phyloP scores from a whole-genome alignment of 2,888 invertebrate genomes.

The Zygothrica quintamaculata region DNA sequence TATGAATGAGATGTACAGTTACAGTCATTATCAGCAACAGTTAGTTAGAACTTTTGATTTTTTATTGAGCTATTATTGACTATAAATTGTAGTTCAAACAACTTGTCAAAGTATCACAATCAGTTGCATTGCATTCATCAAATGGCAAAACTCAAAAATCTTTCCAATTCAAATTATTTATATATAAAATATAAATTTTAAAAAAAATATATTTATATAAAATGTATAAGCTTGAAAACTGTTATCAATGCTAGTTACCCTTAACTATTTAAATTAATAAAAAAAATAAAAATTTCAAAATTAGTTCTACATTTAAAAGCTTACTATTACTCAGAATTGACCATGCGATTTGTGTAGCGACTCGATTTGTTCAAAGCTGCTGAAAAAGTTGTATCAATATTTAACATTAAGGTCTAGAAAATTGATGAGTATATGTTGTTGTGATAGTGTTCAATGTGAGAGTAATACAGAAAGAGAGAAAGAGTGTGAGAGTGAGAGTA shows the following conservation, averaged over 20 bases:
- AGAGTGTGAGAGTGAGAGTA: slow-evolving; percentile 12
- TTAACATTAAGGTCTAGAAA: slow-evolving; percentile 24
- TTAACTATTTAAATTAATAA: too few relatives aligned
- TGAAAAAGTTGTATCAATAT: slow-evolving; percentile 33
- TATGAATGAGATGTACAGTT: slow-evolving; percentile 20
- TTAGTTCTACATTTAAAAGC: slow-evolving; percentile 8
- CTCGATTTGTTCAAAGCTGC: slow-evolving; percentile 22
- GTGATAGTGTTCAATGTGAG: slow-evolving; percentile 15
- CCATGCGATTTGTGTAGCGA: slow-evolving; percentile 37
- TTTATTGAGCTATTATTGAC: slow-evolving; percentile 21
- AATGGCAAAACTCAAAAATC: too few relatives aligned
- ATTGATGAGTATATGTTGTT: slow-evolving; percentile 9
- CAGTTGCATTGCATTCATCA: slow-evolving; percentile 1
- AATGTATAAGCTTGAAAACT: too few relatives aligned
- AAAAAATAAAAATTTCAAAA: too few relatives aligned
- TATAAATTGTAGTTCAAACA: background rate
- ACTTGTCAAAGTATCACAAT: slow-evolving; percentile 1
- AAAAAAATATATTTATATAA: too few relatives aligned
- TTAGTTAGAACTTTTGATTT: slow-evolving; percentile 16
- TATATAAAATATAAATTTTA: too few relatives aligned
- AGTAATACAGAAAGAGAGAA: slow-evolving; percentile 3
- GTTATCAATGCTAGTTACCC: too few relatives aligned
- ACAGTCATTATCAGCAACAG: slow-evolving; percentile 26
- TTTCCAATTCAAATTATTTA: too few relatives aligned
- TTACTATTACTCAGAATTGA: slow-evolving; percentile 43